Evolutionary conservation across 2,797 vertebrate species (phyloP).

Genomic region (Sebastolobus alascanus): DNA sequence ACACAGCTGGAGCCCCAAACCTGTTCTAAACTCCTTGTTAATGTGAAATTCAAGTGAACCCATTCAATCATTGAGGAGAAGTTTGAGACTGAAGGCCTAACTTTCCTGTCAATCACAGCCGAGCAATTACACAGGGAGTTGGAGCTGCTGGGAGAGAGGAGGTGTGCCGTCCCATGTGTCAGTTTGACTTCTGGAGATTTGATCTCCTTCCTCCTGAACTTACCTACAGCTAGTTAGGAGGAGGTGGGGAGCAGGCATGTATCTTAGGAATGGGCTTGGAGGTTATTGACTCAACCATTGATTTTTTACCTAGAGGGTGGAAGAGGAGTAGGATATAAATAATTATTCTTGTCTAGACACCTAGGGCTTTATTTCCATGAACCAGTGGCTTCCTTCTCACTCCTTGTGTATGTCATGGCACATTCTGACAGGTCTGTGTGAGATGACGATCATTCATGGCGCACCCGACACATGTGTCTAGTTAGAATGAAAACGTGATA

Average conservation of each 20-base stretch:
- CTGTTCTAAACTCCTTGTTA: not conserved
- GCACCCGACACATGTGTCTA: not conserved
- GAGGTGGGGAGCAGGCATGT: slow-evolving; percentile 62
- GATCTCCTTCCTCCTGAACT: slow-evolving; percentile 33
- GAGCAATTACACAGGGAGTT: slow-evolving; percentile 48
- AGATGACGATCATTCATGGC: not conserved
- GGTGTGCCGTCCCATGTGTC: slow-evolving; percentile 35
- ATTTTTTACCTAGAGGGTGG: slow-evolving; percentile 70
- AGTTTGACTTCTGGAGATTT: slow-evolving; percentile 50
- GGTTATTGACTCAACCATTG: slow-evolving; percentile 78
- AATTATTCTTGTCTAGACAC: slow-evolving; percentile 63
- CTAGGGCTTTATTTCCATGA: slow-evolving; percentile 37
- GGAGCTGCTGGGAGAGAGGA: slow-evolving; percentile 31
- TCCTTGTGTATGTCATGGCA: not conserved
- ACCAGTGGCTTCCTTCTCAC: slow-evolving; percentile 14
- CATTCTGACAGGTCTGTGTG: slow-evolving; percentile 8
- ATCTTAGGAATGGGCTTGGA: slow-evolving; percentile 60
- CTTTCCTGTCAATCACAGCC: slow-evolving; percentile 49
- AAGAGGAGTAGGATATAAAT: slow-evolving; percentile 71
- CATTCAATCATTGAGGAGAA: slow-evolving; percentile 17
- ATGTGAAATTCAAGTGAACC: slow-evolving; percentile 4
- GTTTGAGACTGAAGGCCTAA: slow-evolving; percentile 30
- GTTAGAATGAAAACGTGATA: not conserved
- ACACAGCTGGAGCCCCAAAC: not conserved
- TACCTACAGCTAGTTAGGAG: slow-evolving; percentile 51